These are phyloP conservation scores for Emmelina monodactyla DNA, from an alignment of 2,888 invertebrate species.

Conservation along the genomic window DNA sequence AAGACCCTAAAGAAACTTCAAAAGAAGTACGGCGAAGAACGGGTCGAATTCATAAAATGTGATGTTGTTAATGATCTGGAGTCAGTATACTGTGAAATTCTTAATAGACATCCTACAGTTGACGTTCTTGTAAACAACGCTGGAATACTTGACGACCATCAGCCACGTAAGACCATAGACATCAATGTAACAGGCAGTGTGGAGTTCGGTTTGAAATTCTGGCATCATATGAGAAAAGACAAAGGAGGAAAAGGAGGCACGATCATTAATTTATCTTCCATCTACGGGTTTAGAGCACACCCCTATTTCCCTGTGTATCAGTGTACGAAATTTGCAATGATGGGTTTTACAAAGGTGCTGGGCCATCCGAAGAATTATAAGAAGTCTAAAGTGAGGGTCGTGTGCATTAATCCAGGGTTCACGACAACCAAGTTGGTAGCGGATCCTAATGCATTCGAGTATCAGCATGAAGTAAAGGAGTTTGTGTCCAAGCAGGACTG, in stretches of 20 bases:
- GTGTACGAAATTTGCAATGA: slow-evolving; percentile 58
- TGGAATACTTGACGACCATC: slow-evolving; percentile 27
- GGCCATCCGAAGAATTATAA: slow-evolving; percentile 38
- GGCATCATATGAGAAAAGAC: slow-evolving; percentile 60
- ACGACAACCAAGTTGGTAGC: slow-evolving; percentile 34
- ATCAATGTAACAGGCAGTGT: slow-evolving; percentile 30
- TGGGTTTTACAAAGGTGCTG: slow-evolving; percentile 48
- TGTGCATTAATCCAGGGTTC: slow-evolving; percentile 54
- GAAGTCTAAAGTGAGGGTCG: slow-evolving; percentile 45
- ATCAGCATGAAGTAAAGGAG: slow-evolving; percentile 10
- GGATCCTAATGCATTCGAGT: slow-evolving; percentile 1
- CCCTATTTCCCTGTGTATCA: slow-evolving; percentile 57
- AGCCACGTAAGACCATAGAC: slow-evolving; percentile 19
- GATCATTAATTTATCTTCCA: slow-evolving; percentile 68
- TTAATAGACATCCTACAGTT: slow-evolving; percentile 25
- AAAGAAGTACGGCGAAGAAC: slow-evolving; percentile 37
- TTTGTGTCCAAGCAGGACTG: slow-evolving; percentile 15
- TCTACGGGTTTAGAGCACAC: slow-evolving; percentile 52
- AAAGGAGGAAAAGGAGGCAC: slow-evolving; percentile 64
- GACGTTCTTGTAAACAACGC: slow-evolving; percentile 47
- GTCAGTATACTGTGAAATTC: slow-evolving; percentile 26
- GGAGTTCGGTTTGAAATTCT: slow-evolving; percentile 46
- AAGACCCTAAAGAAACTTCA: slow-evolving; percentile 36
- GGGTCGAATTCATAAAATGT: slow-evolving; percentile 46
- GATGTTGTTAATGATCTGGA: slow-evolving; percentile 53